phyloP scores from a whole-genome alignment of 2,113 vertebrate species.

The Hystrix brachyura region DNA sequence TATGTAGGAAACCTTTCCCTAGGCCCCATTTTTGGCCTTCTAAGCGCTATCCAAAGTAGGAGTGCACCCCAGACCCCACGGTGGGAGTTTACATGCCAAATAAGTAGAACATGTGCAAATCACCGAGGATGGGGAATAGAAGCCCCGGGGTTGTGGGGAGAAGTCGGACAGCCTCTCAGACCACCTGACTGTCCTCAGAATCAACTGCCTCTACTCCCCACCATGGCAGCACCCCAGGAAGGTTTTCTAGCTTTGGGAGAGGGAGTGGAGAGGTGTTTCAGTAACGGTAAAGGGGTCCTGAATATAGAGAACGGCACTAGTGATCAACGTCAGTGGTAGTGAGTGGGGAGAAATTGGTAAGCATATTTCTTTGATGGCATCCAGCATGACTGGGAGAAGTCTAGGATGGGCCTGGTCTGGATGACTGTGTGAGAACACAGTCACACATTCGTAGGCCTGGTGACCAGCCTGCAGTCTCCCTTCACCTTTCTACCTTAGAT shows the following conservation, averaged over 20 bases:
- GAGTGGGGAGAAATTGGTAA: neutral
- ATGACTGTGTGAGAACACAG: neutral
- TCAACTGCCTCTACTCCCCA: neutral
- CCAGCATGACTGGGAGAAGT: neutral
- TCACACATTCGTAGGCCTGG: neutral
- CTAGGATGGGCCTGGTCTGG: neutral
- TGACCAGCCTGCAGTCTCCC: neutral
- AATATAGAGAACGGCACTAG: neutral
- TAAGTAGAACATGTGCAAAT: neutral
- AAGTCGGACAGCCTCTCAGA: neutral
- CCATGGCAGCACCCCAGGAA: neutral
- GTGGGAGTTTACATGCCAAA: neutral
- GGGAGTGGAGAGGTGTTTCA: too few relatives aligned
- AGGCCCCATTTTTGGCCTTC: conserved; percentile 26
- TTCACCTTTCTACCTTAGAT: neutral
- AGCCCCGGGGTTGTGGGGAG: neutral
- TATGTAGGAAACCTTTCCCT: conserved; percentile 71
- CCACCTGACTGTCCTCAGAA: neutral
- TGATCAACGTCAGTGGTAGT: accelerated
- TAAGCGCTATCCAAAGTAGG: neutral
- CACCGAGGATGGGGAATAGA: neutral
- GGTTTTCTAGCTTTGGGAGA: neutral
- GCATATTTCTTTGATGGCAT: neutral
- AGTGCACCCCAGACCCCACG: neutral
- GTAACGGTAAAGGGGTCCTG: neutral